Conservation (phyloP, 2,113 vertebrate species). For the Pteruthius melanotis region DNA sequence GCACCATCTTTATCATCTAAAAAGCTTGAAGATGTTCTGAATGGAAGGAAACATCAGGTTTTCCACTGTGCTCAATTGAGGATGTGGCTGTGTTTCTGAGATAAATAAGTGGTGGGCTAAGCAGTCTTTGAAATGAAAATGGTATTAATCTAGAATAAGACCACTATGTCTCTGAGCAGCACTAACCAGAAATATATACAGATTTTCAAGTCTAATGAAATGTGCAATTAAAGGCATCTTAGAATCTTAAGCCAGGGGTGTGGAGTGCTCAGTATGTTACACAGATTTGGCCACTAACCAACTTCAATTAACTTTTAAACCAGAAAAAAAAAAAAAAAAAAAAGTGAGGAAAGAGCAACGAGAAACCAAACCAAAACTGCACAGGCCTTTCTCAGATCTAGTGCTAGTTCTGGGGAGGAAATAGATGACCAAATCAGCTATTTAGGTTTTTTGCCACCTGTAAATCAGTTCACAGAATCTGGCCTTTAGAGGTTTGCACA, state of each 20-base stretch:
- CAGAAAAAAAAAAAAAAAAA: background rate
- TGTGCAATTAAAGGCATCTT: background rate
- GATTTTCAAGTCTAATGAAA: constrained; percentile 1
- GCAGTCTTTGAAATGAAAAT: background rate
- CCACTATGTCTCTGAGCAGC: background rate
- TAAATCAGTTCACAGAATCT: background rate
- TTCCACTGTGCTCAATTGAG: background rate
- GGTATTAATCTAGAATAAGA: background rate
- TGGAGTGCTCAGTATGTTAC: background rate
- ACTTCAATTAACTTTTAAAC: background rate
- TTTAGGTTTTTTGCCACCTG: background rate
- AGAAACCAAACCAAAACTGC: background rate
- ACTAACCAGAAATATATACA: background rate
- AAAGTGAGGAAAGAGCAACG: background rate
- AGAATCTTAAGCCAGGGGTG: background rate
- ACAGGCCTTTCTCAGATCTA: background rate
- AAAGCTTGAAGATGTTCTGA: background rate
- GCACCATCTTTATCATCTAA: background rate
- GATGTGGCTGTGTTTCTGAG: background rate
- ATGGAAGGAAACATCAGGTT: background rate
- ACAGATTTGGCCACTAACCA: background rate
- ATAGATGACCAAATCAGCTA: background rate
- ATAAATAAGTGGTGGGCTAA: background rate
- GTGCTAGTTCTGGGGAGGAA: background rate
- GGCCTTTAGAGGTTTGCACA: background rate